Base-by-base conservation (phyloP, 2,113 vertebrate genomes). In the Noturus placidus region DNA sequence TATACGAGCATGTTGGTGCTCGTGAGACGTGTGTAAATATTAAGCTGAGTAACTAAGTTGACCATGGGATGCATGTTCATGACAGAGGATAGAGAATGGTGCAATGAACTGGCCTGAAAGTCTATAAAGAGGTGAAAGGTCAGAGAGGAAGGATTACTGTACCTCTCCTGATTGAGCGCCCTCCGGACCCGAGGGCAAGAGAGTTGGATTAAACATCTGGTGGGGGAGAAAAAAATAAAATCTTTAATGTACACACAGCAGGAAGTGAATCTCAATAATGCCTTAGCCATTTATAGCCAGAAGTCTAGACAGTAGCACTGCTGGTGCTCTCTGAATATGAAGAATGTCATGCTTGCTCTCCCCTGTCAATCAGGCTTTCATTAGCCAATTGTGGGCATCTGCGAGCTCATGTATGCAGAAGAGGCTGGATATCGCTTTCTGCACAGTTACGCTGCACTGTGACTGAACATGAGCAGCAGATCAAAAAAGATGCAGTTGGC, bases 81-180 rank as follows among this genome's bases (percentile, higher is more conserved):
- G 86, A 30, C 70, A 88, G 65, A 84, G 78, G 82, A 77, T 82
- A 86, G 70, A 80, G 86, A 14, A 84, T 86, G 87, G 81, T 56
- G 42, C 76, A 46, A 87, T 86, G 81, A 82, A 67, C 38, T 15
- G 50, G 42, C 35, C 72, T 72, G 20, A 25, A 69, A 3, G 2
- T 74, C 65, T 61, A 78, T 20, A 46, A 42, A 87, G 25, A 61
- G 63, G 59, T 54, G 9, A 22, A 20, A 13, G 42, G 9, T 35
- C 19, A 54, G 46, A n/a, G 54, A 33, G 13, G 56, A 77, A 78
- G 14, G 14, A 72, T n/a, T 67, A 82, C 89, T 91, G 92, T 95
- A 98, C 97, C 97, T 98, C 97, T 86, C 97, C 96, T 3, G 96
- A 96, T 3, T 94, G 96, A 15, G 92, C 92, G 63, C 94, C 95